Evolutionary conservation across 2,113 vertebrate genomes (phyloP), one percentile per base, ranked within the genome.

Genomic region (Opisthocomus hoazin): DNA sequence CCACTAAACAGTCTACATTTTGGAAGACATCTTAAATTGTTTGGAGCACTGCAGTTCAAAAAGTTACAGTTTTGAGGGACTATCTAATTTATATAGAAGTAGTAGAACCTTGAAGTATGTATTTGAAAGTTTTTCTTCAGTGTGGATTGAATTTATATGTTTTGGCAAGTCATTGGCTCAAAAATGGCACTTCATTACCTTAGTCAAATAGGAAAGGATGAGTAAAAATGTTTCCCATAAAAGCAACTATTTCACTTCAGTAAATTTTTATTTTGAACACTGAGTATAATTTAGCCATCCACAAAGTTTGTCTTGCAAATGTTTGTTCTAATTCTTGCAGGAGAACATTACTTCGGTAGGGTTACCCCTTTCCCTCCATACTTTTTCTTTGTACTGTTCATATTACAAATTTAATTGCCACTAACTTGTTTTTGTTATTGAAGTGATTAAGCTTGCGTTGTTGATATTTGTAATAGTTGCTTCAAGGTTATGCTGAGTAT

Each of bases 401-500:
- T 96, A 80, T 94, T 96, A 84, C 77, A 84, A 70, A 66, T 63
- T 79, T 95, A 77, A 88, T 97, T 97, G 96, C 94, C 95, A 89
- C 90, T 95, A 94, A 86, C 18, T 97, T 93, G 75, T 95, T 79
- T 97, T 89, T 92, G 94, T 96, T 97, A 93, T 88, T 97, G 54
- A 61, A 95, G 91, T 54, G 39, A 69, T 84, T 90, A 93, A 65
- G 65, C 50, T 97, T 96, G 87, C 50, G 1, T 96, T 95, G 83
- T 93, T 97, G 85, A 39, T 97, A 78, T 83, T 93, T 96, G 51
- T 95, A 95, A 77, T 95, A 94, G 75, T 97, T 60, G 82, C 97
- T 98, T 98, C 97, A 96, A 97, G 96, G 97, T 97, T 96, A 81
- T 95, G 90, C 97, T 96, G 84, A 91, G 60, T 95, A 95, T 97